Evolutionary conservation across 2,797 vertebrate genomes (phyloP).

Genomic region (Arnoldichthys spilopterus): DNA sequence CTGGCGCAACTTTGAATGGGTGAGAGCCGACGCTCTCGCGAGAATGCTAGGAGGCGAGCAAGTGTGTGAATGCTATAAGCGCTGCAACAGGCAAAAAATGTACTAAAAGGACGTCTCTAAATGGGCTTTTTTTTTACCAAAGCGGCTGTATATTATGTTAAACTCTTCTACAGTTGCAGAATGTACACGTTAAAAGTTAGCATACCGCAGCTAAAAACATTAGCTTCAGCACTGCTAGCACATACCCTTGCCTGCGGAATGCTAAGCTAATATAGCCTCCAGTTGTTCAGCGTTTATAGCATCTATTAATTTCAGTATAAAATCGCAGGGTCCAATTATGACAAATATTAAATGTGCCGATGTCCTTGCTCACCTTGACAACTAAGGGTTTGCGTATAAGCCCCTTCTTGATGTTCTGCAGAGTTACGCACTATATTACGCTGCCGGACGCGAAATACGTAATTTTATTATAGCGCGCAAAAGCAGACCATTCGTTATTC

Average conservation of each 20-base stretch:
- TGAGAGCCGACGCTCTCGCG: neutral
- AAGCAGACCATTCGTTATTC: neutral
- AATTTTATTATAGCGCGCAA: constrained; percentile 5
- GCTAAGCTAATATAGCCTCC: neutral
- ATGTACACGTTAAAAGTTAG: no score
- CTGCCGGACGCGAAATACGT: constrained; percentile 23
- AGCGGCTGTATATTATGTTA: no score
- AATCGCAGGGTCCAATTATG: neutral
- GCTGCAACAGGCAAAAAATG: no score
- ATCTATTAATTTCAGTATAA: neutral
- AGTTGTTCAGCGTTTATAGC: neutral
- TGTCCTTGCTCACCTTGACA: constrained; percentile 27
- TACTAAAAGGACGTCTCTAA: no score
- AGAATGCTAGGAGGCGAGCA: neutral
- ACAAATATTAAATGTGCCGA: neutral
- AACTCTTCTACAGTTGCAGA: no score
- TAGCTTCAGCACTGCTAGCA: neutral
- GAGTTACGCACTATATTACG: constrained; percentile 59
- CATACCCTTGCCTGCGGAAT: no score
- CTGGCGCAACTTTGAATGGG: neutral
- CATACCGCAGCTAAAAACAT: no score
- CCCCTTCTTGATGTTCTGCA: constrained; percentile 48
- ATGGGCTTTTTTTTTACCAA: no score
- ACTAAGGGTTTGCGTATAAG: constrained; percentile 13
- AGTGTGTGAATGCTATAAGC: no score